Evolutionary conservation across 2,113 vertebrate species (phyloP), one percentile per base, ranked within the genome.

Genomic region (Naja naja): DNA sequence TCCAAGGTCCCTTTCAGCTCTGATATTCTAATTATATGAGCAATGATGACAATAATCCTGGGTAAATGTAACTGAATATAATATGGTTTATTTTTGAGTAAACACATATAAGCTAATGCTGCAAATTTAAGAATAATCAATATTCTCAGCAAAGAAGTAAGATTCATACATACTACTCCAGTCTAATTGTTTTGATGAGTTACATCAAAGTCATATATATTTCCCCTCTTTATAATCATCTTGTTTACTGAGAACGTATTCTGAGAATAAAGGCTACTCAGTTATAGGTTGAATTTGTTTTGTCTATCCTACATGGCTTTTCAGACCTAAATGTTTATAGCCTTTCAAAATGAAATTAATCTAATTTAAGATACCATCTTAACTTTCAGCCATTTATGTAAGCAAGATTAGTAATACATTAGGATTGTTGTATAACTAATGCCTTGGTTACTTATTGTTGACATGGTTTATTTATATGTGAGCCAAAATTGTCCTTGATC

Each of bases 391-490:
- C 56, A n/a, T 25, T 92, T 88, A 74, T 54, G 23, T 88, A 74
- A 92, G 23, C 45, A 25, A 87, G 54, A 91, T 85, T 47, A 91
- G 55, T 64, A 88, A 87, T 54, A 85, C n/a, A 16, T 45, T 56
- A 16, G 58, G 58, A 88, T 52, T 88, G 58, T 92, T 88, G 58
- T 92, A 53, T 74, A 92, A 88, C 91, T 22, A 88, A 54, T 92
- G 64, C 86, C 91, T 92, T 92, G 34, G 86, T 92, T 74, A 88
- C 91, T 88, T 54, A 64, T 49, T 88, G 85, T 92, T 92, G 86
- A 88, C 47, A 54, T 74, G 7, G 45, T 88, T 60, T 74, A 58
- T 92, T 92, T 88, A 88, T 64, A 92, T 92, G 86, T 64, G 30
- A 49, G 45, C 56, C 91, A 52, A 87, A 91, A 64, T 60, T 64